phyloP scores from a whole-genome alignment of 2,797 vertebrate genomes.

The Bucorvus abyssinicus region DNA sequence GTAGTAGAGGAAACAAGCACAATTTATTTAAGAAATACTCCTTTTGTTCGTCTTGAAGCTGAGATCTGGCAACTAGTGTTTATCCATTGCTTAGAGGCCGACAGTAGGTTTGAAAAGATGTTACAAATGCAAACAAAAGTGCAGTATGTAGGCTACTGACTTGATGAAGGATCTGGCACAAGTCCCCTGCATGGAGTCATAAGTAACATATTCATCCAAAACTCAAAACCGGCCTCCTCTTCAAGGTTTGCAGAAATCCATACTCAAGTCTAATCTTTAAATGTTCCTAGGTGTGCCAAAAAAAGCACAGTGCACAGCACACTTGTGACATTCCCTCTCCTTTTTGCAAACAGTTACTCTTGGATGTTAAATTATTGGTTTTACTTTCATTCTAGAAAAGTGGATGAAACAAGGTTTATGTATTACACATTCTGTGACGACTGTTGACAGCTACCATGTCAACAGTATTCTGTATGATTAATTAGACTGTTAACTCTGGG shows the following conservation, averaged over 20 bases:
- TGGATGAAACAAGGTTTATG: neutral
- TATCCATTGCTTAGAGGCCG: neutral
- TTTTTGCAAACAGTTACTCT: neutral
- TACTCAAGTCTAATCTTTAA: neutral
- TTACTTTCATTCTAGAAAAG: neutral
- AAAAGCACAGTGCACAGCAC: too few species aligned
- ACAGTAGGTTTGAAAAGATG: neutral
- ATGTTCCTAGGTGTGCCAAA: neutral
- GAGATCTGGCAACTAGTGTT: neutral
- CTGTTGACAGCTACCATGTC: rapidly evolving
- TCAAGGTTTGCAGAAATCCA: neutral
- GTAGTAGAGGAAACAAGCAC: neutral
- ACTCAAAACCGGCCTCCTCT: neutral
- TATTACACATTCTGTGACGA: neutral
- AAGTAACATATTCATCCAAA: neutral
- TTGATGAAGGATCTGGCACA: neutral
- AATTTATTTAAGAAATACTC: neutral
- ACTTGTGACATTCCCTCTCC: neutral
- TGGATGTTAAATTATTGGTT: neutral
- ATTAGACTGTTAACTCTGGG: neutral
- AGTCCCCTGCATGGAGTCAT: neutral
- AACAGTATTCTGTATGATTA: neutral
- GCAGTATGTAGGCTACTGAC: neutral
- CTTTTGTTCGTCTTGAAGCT: neutral
- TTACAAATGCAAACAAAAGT: neutral